phyloP scores from a whole-genome alignment of 1,140 invertebrate genomes.

The Rhynchophorus ferrugineus region DNA sequence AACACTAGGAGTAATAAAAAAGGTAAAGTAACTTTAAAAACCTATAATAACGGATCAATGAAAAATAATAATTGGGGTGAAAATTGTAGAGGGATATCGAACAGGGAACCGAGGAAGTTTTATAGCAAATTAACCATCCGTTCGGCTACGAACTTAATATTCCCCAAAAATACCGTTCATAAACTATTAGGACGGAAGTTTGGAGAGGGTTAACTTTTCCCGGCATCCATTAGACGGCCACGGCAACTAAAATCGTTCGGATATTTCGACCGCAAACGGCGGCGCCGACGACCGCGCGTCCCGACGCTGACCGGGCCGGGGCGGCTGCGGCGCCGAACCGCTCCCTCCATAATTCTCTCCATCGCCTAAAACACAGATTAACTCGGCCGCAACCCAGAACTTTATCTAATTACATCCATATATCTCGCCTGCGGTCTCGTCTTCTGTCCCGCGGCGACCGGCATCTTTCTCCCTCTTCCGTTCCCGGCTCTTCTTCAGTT shows the following conservation, averaged over 20 bases:
- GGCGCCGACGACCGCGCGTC: neutral
- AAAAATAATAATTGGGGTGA: too few species aligned
- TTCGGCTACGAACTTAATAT: too few species aligned
- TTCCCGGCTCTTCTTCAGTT: neutral
- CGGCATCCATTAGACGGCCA: neutral
- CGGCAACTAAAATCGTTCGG: neutral
- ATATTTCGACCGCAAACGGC: neutral
- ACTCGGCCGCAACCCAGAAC: slow-evolving; percentile 33
- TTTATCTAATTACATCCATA: slow-evolving; percentile 36
- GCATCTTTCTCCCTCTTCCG: too few species aligned
- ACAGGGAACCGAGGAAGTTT: too few species aligned
- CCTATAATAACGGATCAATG: too few species aligned
- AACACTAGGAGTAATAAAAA: too few species aligned
- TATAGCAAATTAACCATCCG: too few species aligned
- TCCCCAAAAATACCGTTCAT: too few species aligned
- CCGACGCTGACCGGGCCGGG: slow-evolving; percentile 10
- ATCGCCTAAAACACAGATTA: slow-evolving; percentile 29
- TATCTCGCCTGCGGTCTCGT: slow-evolving; percentile 33
- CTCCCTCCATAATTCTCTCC: slow-evolving; percentile 27
- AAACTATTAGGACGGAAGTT: too few species aligned
- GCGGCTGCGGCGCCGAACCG: slow-evolving; percentile 20
- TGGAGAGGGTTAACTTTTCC: neutral
- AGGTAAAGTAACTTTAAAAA: too few species aligned
- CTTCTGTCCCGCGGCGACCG: slow-evolving; percentile 14
- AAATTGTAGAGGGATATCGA: too few species aligned